Evolutionary conservation across 2,888 invertebrate genomes (phyloP), one percentile per base, ranked within the genome.

Genomic region (Tethea ocularis): DNA sequence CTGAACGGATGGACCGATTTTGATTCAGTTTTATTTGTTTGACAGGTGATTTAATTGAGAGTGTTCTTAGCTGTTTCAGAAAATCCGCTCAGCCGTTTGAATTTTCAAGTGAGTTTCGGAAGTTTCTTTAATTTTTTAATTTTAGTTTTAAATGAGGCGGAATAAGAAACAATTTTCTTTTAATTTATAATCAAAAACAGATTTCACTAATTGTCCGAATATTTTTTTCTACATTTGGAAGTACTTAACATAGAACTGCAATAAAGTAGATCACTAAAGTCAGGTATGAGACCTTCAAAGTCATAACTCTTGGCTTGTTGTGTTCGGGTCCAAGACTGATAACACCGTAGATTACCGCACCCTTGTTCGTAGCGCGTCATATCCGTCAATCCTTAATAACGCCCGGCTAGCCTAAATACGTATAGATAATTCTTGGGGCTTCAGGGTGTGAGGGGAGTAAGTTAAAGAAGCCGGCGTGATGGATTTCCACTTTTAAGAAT

Each of bases 351-450:
- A 73, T 75, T 69, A 75, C 67, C 26, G 57, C 51, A 68, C 63
- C 72, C 72, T 61, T 66, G 72, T 66, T 63, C 61, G 57, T 59
- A 56, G 61, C 52, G 58, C 70, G 60, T 67, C 68, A 66, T 68
- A 71, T 65, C 54, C 64, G 63, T 71, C 71, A 75, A 75, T 75
- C 74, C 68, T 69, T 73, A 74, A 74, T 72, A 69, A 69, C 61
- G 58, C 61, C 23, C 54, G 59, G 60, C 55, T 53, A 38, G 52
- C 55, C 60, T 64, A 52, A 6, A 46, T 26, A 46, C 46, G 57
- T 52, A 51, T 23, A 26, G 63, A 58, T 60, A 52, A 57, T 57
- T 61, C 41, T 33, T 51, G 57, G 29, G 55, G 53, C 17, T 26
- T 55, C 46, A 33, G 38, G 17, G 51, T 20, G 5, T 20, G 38